Base-by-base conservation (phyloP, 2,797 vertebrate species). In the Anguilla pacifica region DNA sequence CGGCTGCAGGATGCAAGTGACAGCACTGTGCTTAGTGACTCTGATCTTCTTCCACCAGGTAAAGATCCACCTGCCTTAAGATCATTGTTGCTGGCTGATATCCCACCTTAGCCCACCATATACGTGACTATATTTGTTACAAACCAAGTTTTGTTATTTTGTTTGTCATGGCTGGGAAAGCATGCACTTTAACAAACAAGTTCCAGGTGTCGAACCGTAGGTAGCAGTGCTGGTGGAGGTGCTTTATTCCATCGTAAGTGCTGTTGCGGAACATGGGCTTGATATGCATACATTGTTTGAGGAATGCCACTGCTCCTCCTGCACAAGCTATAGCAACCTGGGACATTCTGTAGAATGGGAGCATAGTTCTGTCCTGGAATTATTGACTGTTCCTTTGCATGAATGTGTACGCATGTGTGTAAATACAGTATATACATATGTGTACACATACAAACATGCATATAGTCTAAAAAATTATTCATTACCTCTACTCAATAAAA, bases 41-140 rank as follows among this genome's bases (percentile, higher is more conserved):
- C 89, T 93, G 77, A 43, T 91, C 70, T n/a, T 90, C 49, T 55
- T 88, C 35, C 82, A 90, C 43, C 89, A 91, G 92, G 91, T 91
- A 77, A 85, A 74, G 13, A 86, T 74, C 57, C 67, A 0, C 22
- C 86, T 87, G 19, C 46, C 17, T 22, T 9, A 28, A 22, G 2
- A 55, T 70, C 83, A 77, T 57, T 3, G 31, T 0, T 31, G 46
- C 46, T 86, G 10, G 53, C 53, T 64, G 46, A 67, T 59, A 82
- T n/a, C 25, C n/a, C 64, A 70, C 7, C 64, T 70, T 70, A 67
- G 7, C 7, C 64, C 25, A 2, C 7, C 22, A 25, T 25, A 17
- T 61, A 61, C 6, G 64, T 28, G 7, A 67, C 25, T 67, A 28
- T 0, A 67, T 67, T 28, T 67, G 64, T 57, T 17, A 57, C 15